These are phyloP conservation scores for Villa cingulata DNA, from an alignment of 2,888 invertebrate genomes.

Conservation along the genomic window DNA sequence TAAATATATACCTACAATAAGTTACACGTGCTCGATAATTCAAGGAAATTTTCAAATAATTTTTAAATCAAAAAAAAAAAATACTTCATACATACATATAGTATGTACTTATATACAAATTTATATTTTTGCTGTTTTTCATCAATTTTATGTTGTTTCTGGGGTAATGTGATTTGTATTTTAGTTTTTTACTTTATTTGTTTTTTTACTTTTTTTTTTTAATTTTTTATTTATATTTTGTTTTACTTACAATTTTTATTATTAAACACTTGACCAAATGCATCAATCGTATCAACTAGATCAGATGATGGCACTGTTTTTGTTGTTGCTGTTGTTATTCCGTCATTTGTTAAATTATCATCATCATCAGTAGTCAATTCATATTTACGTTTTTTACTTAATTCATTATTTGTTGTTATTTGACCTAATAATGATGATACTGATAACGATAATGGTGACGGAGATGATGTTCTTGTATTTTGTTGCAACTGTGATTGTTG, in stretches of 20 bases:
- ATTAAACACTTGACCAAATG: slow-evolving; percentile 31
- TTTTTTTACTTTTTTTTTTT: too few relatives aligned
- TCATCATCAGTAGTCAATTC: too few relatives aligned
- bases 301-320: slow-evolving; percentile 20
- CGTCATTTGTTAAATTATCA: not conserved
- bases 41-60: too few relatives aligned
- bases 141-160: too few relatives aligned
- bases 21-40: too few relatives aligned
- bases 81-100: too few relatives aligned
- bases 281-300: slow-evolving; percentile 32
- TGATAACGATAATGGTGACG: slow-evolving; percentile 21
- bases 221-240: not conserved
- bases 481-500: slow-evolving; percentile 18
- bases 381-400: slow-evolving; percentile 2
- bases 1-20: too few relatives aligned
- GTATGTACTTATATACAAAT: too few relatives aligned
- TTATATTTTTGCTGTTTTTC: too few relatives aligned
- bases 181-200: too few relatives aligned
- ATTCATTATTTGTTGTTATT: slow-evolving; percentile 9
- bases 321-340: slow-evolving; percentile 4
- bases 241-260: slow-evolving; percentile 15
- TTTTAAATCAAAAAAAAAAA: too few relatives aligned
- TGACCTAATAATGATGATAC: slow-evolving; percentile 10
- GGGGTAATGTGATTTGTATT: too few relatives aligned
- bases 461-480: slow-evolving; percentile 17